Base-by-base conservation (phyloP, 2,888 invertebrate genomes). In the Polyommatus icarus region DNA sequence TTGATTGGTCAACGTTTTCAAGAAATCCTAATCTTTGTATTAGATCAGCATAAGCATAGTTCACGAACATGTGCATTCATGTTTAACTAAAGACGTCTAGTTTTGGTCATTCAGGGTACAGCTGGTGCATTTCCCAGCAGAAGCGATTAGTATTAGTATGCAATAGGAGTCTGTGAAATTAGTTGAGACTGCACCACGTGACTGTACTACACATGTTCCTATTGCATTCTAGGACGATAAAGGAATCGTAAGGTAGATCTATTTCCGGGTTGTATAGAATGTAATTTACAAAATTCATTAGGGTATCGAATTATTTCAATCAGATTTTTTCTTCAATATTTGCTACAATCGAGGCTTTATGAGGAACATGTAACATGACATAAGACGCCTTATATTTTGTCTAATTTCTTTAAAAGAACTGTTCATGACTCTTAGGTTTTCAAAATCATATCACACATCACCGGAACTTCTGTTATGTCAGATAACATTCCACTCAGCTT, bases 171-270 rank as follows among this genome's bases (percentile, higher is more conserved):
- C 54, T 75, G 54, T 24, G 50, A 54, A 75, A 75, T 75, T 75
- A 75, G 75, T 75, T 75, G 54, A 75, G 75, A 75, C 75, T 50
- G 75, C 50, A 75, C 75, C 46, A 50, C 73, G 73, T 73, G 73
- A 73, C 73, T 73, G 7, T 18, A 54, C 75, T 75, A 50, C 75
- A 75, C 29, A 75, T 54, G 29, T 29, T 50, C 50, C 18, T 75
- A 75, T 54, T 54, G 50, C 72, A 72, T 54, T 67, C 32, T 67
- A 61, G 10, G 12, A 67, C 67, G 67, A 32, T 67, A 67, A 32
- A 67, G 29, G 67, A 67, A 20, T 20, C 61, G 61, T 32, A 32
- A 67, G 6, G 67, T 67, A 67, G 24, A 5, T 67, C 3, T 67
- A 67, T 15, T 67, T 32, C 67, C 67, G 18, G 32, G 1, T 1